Evolutionary conservation across 1,140 invertebrate genomes (phyloP), one percentile per base, ranked within the genome.

Genomic region (Leptinotarsa undecemlineata): DNA sequence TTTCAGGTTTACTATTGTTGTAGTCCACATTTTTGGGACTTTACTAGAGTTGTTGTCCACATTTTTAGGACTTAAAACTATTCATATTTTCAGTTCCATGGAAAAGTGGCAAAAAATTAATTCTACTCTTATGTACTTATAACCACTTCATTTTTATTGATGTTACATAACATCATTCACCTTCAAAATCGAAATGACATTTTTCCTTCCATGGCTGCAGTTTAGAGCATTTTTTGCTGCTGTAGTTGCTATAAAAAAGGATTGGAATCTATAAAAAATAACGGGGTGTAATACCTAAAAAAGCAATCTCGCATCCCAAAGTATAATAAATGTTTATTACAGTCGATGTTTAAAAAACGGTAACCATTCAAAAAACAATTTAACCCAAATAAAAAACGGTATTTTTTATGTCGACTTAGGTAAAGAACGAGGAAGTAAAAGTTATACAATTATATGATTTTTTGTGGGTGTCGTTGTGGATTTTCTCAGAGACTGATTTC

Each of bases 381-480:
- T 23, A 4, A 21, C 63, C 20, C 63, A n/a, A 20, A 64, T 64
- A 64, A 64, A 61, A 64, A 64, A 64, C 63, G 20, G 63, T 64
- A 64, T 64, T 64, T 64, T 42, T 64, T 33, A 23, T 64, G 14
- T 19, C 20, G 4, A 64, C 20, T 14, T 5, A 23, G 63, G 63
- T 64, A 33, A 64, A 33, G 21, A 64, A 64, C 11, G 5, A 21
- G 63, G 26, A 64, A 64, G 63, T 33, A 33, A 21, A 33, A 64
- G 4, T 64, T 64, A 20, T 64, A 64, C 20, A 61, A 61, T 61
- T 61, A 3, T 61, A 61, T 33, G 14, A 64, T 64, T 21, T 33
- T 33, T 21, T 64, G 63, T 57, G 51, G 51, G 51, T n/a, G 51
- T 1, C n/a, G 15, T n/a, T 19, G 51, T 57, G 51, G 15, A 17